Evolutionary conservation across 1,140 invertebrate species (phyloP).

Genomic region (Saccostrea echinata): DNA sequence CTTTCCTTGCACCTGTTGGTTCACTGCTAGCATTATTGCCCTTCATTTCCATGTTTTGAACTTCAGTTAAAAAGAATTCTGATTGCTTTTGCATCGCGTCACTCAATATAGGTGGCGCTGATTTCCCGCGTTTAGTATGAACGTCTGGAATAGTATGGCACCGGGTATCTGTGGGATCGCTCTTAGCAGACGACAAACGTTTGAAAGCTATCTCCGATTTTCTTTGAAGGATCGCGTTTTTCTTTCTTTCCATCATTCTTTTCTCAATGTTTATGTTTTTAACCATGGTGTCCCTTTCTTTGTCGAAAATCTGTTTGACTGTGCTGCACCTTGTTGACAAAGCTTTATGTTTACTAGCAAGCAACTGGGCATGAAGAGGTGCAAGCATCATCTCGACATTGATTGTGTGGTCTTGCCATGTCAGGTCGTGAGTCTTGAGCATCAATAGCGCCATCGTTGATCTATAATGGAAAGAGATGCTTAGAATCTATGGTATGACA

Average conservation of each 20-base stretch:
- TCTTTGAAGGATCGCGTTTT: slow-evolving; percentile 44
- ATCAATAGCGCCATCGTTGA: slow-evolving; percentile 64
- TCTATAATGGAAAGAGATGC: neutral
- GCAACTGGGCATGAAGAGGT: slow-evolving; percentile 59
- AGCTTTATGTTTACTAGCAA: slow-evolving; percentile 69
- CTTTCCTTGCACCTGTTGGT: neutral
- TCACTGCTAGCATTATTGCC: neutral
- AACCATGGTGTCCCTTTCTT: slow-evolving; percentile 57
- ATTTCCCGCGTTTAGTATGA: neutral
- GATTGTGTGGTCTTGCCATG: slow-evolving; percentile 69
- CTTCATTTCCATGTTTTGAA: slow-evolving; percentile 10
- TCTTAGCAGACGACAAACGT: neutral
- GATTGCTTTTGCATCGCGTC: neutral
- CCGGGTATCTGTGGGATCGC: neutral
- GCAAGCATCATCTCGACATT: slow-evolving; percentile 70
- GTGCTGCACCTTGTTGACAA: slow-evolving; percentile 60
- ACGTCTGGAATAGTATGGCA: neutral
- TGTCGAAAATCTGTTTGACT: slow-evolving; percentile 61
- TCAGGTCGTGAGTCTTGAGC: slow-evolving; percentile 66
- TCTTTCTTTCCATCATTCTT: slow-evolving; percentile 63
- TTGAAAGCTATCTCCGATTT: slow-evolving; percentile 50
- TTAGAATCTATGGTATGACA: no score
- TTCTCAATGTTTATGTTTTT: slow-evolving; percentile 63
- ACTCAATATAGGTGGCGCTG: slow-evolving; percentile 40
- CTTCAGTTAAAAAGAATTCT: neutral